A percentile compares a stretch with the other conserved stretches of the same genome.
These are phyloP conservation scores for Donacobius atricapilla DNA, from an alignment of 2,113 vertebrate species.

Conservation along the genomic window DNA sequence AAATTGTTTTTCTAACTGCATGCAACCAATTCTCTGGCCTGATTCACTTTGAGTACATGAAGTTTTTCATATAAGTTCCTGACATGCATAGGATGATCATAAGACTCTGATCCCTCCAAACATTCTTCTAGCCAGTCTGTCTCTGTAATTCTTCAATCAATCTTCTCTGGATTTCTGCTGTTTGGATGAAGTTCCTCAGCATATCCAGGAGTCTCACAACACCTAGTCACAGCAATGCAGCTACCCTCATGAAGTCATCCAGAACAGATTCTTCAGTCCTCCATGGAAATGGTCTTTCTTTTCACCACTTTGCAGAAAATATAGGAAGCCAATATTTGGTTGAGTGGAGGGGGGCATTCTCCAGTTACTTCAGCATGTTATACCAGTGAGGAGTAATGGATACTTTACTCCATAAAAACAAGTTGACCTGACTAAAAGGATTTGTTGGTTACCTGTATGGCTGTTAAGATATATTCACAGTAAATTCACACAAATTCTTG, in stretches of 20 bases:
- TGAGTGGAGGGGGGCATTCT: background rate
- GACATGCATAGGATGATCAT: background rate
- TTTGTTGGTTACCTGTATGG: background rate
- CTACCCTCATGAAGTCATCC: background rate
- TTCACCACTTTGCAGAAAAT: background rate
- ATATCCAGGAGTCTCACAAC: background rate
- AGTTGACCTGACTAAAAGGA: background rate
- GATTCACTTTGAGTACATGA: background rate
- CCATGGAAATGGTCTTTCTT: background rate
- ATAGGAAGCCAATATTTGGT: background rate
- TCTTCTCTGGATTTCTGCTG: background rate
- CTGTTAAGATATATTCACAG: background rate
- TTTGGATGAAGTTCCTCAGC: background rate
- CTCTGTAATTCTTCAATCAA: background rate
- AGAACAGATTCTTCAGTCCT: background rate
- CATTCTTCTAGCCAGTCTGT: background rate
- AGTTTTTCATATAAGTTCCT: background rate
- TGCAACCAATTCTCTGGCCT: background rate
- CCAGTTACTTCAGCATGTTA: background rate
- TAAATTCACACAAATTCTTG: background rate
- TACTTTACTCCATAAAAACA: background rate
- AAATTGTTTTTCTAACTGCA: background rate
- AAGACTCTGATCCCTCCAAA: background rate
- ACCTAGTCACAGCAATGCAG: background rate
- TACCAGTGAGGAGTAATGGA: background rate